Evolutionary conservation across 2,888 invertebrate species (phyloP).

Genomic region (Steinernema hermaphroditum): DNA sequence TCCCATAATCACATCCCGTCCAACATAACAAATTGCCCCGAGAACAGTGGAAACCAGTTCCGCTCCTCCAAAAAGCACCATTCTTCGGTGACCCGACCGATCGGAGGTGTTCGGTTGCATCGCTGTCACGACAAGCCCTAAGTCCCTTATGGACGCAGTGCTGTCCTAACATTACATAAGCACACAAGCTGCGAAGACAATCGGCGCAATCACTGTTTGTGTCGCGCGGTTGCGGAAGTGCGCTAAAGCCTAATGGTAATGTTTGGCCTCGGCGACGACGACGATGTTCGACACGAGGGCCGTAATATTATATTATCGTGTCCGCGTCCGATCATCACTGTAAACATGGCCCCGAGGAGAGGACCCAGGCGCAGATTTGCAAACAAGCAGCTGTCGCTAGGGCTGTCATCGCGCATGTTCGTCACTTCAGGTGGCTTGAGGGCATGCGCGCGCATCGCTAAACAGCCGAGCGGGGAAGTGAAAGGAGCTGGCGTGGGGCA

Average conservation of each 20-base stretch:
- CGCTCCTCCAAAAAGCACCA: too few species aligned
- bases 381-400: slow-evolving; percentile 9
- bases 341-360: neutral
- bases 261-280: slow-evolving; percentile 11
- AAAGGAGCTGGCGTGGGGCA: too few species aligned
- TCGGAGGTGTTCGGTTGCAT: slow-evolving; percentile 9
- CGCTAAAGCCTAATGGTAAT: slow-evolving; percentile 16
- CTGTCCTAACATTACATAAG: slow-evolving; percentile 24
- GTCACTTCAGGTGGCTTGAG: neutral
- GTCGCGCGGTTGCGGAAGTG: slow-evolving; percentile 14
- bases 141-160: neutral
- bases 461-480: too few species aligned
- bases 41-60: too few species aligned
- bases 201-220: slow-evolving; percentile 13
- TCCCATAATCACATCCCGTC: too few species aligned
- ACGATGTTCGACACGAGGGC: slow-evolving; percentile 11
- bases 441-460: too few species aligned
- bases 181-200: slow-evolving; percentile 12
- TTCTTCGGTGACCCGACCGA: too few species aligned
- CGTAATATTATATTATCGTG: slow-evolving; percentile 24
- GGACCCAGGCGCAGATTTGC: neutral
- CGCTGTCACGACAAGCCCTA: neutral
- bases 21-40: too few species aligned
- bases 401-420: slow-evolving; percentile 1
- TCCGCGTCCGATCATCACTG: slow-evolving; percentile 25